Conservation (phyloP, 2,113 vertebrate genomes). For the Ciconia stormi region DNA sequence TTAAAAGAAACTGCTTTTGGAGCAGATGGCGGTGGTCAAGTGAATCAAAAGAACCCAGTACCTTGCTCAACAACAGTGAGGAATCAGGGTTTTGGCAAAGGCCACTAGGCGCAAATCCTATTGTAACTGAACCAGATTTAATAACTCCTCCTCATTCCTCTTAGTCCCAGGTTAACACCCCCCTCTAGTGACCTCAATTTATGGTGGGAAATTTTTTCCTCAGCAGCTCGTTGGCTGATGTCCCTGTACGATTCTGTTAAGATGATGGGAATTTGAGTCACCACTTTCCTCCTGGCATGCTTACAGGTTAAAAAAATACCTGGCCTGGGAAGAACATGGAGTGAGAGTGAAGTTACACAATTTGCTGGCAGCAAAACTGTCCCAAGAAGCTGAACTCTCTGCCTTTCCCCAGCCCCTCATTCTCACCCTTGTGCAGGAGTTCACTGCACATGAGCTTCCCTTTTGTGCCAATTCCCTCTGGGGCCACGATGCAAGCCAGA, state of each 20-base stretch:
- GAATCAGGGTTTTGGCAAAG: background rate
- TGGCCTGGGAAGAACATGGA: slow-evolving; percentile 9
- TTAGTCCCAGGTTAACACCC: background rate
- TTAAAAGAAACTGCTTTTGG: background rate
- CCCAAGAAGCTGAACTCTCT: background rate
- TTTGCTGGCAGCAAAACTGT: slow-evolving; percentile 20
- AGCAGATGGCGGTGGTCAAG: background rate
- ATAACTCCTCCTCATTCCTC: background rate
- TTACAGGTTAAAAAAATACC: slow-evolving; percentile 30
- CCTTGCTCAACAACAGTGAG: background rate
- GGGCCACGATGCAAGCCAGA: background rate
- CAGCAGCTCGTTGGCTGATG: background rate
- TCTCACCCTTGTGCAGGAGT: background rate
- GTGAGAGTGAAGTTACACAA: slow-evolving; percentile 24
- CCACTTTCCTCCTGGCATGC: background rate
- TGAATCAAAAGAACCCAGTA: background rate
- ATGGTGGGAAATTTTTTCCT: background rate
- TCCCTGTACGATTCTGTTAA: background rate
- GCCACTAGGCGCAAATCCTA: background rate
- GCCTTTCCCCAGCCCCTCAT: background rate
- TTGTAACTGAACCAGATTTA: background rate
- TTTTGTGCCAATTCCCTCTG: background rate
- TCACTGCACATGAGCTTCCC: background rate
- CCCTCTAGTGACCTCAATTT: slow-evolving; percentile 1
- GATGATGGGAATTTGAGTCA: slow-evolving; percentile 5